Conservation (phyloP, 2,113 vertebrate genomes). For the Malurus cyaneus region DNA sequence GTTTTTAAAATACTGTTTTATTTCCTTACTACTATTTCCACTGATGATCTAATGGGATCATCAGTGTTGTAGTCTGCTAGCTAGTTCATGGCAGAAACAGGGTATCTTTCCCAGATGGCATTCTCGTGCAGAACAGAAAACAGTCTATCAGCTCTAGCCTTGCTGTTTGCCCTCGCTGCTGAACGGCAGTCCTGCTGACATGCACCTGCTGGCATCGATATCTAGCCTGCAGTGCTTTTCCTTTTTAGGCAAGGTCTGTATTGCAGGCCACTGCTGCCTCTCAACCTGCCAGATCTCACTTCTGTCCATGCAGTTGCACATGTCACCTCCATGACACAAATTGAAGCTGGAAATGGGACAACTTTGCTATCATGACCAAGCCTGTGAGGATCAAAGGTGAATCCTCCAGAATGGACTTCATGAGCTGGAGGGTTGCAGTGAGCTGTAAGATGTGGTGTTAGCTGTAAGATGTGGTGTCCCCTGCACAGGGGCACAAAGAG, state of each 20-base stretch:
- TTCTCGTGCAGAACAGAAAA: background rate
- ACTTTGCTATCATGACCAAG: background rate
- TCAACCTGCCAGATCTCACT: background rate
- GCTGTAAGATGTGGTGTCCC: background rate
- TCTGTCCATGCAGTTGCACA: background rate
- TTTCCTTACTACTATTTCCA: background rate
- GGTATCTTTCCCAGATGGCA: background rate
- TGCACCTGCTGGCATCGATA: background rate
- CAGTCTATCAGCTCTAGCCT: background rate
- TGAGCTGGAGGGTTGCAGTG: background rate
- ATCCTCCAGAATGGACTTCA: background rate
- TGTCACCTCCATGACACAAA: accelerated
- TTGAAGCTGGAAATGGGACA: background rate
- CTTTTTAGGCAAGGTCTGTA: background rate
- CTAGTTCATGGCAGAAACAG: background rate
- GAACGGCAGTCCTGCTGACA: background rate
- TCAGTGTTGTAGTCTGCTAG: background rate
- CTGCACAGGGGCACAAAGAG: background rate
- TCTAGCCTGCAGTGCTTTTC: background rate
- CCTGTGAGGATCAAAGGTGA: accelerated
- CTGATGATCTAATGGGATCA: background rate
- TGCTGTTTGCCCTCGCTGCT: background rate
- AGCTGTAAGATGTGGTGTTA: background rate
- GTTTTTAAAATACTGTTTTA: background rate
- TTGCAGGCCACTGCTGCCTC: background rate